A percentile compares a stretch with the other conserved stretches of the same genome.
These are phyloP conservation scores for Morone chrysops DNA, from an alignment of 2,113 vertebrate genomes.

Conservation along the genomic window DNA sequence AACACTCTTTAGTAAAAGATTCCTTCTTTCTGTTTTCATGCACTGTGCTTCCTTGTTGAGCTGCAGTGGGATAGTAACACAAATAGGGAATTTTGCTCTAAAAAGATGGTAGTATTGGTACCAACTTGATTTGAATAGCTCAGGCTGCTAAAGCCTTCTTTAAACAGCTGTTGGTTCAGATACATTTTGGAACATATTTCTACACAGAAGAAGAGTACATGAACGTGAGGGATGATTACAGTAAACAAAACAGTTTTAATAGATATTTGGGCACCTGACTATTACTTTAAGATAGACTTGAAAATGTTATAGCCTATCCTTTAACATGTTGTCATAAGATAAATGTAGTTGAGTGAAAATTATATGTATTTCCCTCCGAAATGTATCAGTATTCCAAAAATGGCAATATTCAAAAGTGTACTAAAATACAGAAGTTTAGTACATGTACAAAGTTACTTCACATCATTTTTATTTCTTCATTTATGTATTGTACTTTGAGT, in stretches of 20 bases:
- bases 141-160: too few species aligned
- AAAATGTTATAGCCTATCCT: neutral
- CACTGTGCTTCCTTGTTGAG: neutral
- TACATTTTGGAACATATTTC: neutral
- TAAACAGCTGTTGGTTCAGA: neutral
- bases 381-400: neutral
- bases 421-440: neutral
- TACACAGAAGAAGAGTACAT: neutral
- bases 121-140: neutral
- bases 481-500: neutral
- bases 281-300: neutral
- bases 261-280: neutral
- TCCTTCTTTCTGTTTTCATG: neutral
- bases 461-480: constrained; percentile 24
- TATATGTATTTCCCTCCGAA: neutral
- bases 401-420: neutral
- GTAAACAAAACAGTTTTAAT: neutral
- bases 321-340: neutral
- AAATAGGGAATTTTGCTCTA: neutral
- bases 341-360: neutral
- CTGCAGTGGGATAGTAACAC: neutral
- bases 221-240: neutral
- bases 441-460: neutral
- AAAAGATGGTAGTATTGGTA: neutral
- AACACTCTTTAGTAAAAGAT: neutral